Evolutionary conservation across 2,797 vertebrate species (phyloP), one percentile per base, ranked within the genome.

Genomic region (Catharus ustulatus): DNA sequence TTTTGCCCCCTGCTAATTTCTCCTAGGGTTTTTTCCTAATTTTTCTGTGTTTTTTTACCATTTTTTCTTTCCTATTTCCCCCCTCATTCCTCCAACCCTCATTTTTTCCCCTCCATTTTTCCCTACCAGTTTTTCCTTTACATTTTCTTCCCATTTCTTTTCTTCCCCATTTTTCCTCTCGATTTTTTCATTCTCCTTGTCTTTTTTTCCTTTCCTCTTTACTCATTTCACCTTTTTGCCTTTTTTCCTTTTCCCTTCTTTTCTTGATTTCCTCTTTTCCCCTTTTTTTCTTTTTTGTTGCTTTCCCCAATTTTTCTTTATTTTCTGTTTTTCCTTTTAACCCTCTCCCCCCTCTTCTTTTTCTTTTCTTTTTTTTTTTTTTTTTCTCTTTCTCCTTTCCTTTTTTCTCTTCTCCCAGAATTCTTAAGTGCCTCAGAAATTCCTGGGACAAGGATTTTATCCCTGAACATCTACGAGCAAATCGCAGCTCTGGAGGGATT

Each of bases 351-450:
- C 15, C 4, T 30, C 12, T 17, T 11, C 15, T 10, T 21, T 14
- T 6, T 5, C 7, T 18, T n/a, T n/a, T n/a, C 4, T 34, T n/a
- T 18, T 22, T 13, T 0, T 19, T 9, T 27, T 76, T 17, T n/a
- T n/a, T n/a, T n/a, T n/a, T n/a, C n/a, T n/a, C 2, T 5, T 22
- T 12, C 75, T 12, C 1, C 6, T 48, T 7, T 6, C 9, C 19
- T 11, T 40, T 48, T 18, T 20, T 0, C 10, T 1, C 2, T 29
- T 2, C 6, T 12, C 19, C 21, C 2, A 0, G 5, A 54, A 27
- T 8, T 19, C 27, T 54, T 43, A 58, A 22, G 23, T 81, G 26
- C 9, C 61, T 54, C 61, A 11, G 51, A 27, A 74, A 49, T 82
- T 62, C 68, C 87, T 0, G 1, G 5, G 34, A 42, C 14, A 4